Conservation (phyloP, 2,888 invertebrate genomes). For the Adineta ricciae region DNA sequence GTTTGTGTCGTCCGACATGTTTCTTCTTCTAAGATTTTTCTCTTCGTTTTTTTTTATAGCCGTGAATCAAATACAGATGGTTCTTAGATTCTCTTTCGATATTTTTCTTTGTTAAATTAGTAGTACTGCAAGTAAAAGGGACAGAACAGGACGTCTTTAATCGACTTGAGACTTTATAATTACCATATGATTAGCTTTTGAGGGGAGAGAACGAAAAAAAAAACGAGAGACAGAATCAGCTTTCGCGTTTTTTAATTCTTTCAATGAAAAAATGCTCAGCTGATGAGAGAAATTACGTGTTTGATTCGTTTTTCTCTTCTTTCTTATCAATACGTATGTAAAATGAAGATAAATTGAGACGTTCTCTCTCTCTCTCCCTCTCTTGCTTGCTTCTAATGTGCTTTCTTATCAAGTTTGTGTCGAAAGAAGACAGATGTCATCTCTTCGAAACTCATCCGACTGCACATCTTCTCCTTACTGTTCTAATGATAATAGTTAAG, state of each 20-base stretch:
- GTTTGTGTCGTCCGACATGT: neutral
- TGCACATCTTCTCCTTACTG: neutral
- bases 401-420: constrained; percentile 9
- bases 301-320: neutral
- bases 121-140: neutral
- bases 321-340: neutral
- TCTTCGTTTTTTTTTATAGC: neutral
- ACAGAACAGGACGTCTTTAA: neutral
- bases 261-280: neutral
- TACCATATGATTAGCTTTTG: neutral
- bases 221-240: neutral
- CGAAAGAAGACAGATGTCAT: constrained; percentile 4
- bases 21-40: neutral
- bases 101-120: neutral
- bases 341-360: neutral
- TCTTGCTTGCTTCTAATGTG: neutral
- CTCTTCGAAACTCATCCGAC: neutral
- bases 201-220: neutral
- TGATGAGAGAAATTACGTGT: neutral
- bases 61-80: constrained; percentile 5
- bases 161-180: neutral
- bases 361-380: too few species aligned
- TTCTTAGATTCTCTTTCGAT: neutral
- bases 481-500: constrained; percentile 5
- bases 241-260: neutral